A percentile compares a stretch with the other conserved stretches of the same genome.
Conservation (phyloP, 1,140 invertebrate genomes). For the Drosophila takahashii region DNA sequence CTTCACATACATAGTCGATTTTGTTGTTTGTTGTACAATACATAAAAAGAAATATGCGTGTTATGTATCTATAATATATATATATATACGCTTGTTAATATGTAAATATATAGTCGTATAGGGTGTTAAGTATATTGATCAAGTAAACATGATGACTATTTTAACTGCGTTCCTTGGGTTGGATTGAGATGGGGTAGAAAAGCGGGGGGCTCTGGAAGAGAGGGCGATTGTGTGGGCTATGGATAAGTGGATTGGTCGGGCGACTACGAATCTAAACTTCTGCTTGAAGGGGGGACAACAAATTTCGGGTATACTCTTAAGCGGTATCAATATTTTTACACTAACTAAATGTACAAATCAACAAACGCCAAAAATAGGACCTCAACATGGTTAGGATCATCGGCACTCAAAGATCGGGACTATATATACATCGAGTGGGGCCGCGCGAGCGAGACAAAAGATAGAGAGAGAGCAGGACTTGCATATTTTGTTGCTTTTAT, state of each 20-base stretch:
- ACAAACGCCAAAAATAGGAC: constrained; percentile 12
- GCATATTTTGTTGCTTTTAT: neutral
- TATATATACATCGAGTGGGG: constrained; percentile 36
- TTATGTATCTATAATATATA: constrained; percentile 26
- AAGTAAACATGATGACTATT: constrained; percentile 38
- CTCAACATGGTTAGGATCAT: constrained; percentile 7
- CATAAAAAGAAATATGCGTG: constrained; percentile 54
- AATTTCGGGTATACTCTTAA: constrained; percentile 13
- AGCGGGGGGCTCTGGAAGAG: neutral
- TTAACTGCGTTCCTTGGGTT: constrained; percentile 12
- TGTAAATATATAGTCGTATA: constrained; percentile 32
- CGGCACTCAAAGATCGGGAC: constrained; percentile 9
- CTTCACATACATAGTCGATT: constrained; percentile 40
- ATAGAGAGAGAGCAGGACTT: constrained; percentile 1
- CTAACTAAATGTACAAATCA: constrained; percentile 39
- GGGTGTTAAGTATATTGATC: constrained; percentile 42
- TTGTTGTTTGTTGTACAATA: constrained; percentile 62
- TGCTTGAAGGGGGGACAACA: neutral
- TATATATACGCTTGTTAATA: constrained; percentile 28
- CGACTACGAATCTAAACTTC: neutral
- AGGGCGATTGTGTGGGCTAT: neutral
- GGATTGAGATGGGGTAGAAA: constrained; percentile 8
- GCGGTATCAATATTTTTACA: constrained; percentile 33
- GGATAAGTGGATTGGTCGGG: too few relatives aligned
- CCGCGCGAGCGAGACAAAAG: neutral